These are phyloP conservation scores for Helicoverpa armigera DNA, from an alignment of 1,140 invertebrate genomes.

Conservation along the genomic window DNA sequence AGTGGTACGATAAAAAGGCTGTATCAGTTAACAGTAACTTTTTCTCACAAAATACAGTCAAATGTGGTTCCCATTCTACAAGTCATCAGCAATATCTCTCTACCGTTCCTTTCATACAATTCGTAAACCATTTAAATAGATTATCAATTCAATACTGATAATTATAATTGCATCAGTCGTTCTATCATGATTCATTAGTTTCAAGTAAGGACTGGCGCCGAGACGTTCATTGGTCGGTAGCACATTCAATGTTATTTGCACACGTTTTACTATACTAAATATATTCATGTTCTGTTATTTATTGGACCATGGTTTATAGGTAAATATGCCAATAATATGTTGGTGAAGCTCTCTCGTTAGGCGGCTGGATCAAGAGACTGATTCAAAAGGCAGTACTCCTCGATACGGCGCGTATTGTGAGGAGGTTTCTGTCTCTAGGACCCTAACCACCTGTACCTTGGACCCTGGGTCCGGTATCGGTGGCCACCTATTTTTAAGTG, in stretches of 20 bases:
- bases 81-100: not conserved
- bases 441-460: too few species aligned
- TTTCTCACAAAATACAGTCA: too few species aligned
- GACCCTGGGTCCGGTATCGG: too few species aligned
- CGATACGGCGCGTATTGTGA: too few species aligned
- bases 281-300: not conserved
- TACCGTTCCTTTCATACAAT: not conserved
- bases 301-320: not conserved
- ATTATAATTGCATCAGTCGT: constrained; percentile 40
- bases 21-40: too few species aligned
- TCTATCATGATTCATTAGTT: constrained; percentile 38
- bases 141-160: constrained; percentile 42
- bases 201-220: constrained; percentile 33
- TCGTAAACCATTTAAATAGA: constrained; percentile 35
- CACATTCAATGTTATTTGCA: constrained; percentile 20
- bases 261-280: constrained; percentile 20
- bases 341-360: too few species aligned
- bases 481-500: too few species aligned
- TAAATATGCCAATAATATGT: not conserved
- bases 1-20: too few species aligned
- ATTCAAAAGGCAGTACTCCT: too few species aligned
- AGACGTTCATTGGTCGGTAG: constrained; percentile 4
- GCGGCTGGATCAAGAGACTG: too few species aligned
- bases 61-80: too few species aligned
- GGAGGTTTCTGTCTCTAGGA: too few species aligned